Conservation (phyloP, 2,888 invertebrate genomes). For the Rotaria macrura region DNA sequence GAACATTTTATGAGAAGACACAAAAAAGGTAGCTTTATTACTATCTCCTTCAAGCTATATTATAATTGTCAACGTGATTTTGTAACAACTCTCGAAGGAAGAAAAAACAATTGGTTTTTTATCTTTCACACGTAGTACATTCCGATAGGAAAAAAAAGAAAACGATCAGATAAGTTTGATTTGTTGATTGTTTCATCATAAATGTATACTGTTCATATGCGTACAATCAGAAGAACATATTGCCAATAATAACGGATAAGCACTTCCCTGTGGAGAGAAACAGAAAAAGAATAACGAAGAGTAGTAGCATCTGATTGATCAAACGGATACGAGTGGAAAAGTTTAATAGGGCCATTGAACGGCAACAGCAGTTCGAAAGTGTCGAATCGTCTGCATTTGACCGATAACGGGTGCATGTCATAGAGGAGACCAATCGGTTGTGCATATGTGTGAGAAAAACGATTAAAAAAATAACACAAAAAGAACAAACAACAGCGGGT, state of each 20-base stretch:
- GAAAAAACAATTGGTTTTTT: not conserved
- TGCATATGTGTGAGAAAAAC: conserved; percentile 12
- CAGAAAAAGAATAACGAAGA: not conserved
- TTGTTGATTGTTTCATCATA: not conserved
- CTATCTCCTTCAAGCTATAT: not conserved
- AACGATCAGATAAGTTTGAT: not conserved
- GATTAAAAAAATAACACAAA: conserved; percentile 2
- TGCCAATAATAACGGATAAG: not conserved
- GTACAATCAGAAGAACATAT: not conserved
- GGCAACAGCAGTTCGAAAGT: not conserved
- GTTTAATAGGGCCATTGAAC: conserved; percentile 15
- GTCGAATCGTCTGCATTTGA: conserved; percentile 3
- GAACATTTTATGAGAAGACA: not conserved
- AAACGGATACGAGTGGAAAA: conserved; percentile 4
- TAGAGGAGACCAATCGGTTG: conserved; percentile 3
- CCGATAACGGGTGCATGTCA: conserved; percentile 12
- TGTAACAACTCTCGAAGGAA: not conserved
- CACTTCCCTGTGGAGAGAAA: not conserved
- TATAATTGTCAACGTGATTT: not conserved
- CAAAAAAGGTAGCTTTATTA: not conserved
- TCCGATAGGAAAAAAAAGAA: not conserved
- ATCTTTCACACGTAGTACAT: not conserved
- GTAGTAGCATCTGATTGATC: not conserved
- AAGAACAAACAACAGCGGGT: not conserved
- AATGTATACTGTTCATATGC: not conserved